Base-by-base conservation (phyloP, 2,888 invertebrate genomes). In the Lasioglossum pauxillum region DNA sequence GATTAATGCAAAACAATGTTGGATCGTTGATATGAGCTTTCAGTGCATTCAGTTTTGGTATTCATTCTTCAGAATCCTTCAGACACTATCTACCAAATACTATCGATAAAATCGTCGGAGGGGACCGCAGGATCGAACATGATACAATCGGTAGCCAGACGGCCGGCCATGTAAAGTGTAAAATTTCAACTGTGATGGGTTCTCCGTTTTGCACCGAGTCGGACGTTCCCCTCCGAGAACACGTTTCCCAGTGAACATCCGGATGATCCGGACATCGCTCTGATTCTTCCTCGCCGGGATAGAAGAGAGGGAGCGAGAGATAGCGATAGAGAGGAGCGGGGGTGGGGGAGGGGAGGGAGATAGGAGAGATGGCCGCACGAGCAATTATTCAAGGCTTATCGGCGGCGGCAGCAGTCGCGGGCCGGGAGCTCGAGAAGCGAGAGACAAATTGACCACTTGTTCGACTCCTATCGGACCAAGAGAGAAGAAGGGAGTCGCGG, bases 101-200 rank as follows among this genome's bases (percentile, higher is more conserved):
- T 53, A 53, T 53, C 53, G n/a, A 53, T 53, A 53, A 10, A 31
- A 5, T 60, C 27, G 23, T 60, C 60, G 53, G 35, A 41, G 60
- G 49, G 75, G 64, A 53, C 19, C 49, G 27, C 64, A 64, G 77
- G 23, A 64, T 78, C 53, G 49, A 35, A 64, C 71, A 44, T 14
- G 57, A 19, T 82, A 57, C 53, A 53, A 78, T 82, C 76, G 85
- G 53, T 77, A 53, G 53, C 69, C 75, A 35, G 27, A 71, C 80
- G 80, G 78, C 75, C 74, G 81, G 72, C 35, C 38, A 69, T 81
- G 86, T 78, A 87, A 86, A 83, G 83, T 84, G 86, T 84, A 86
- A 86, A 80, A 87, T 82, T 77, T 79, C 82, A 81, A 88, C 88
- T 83, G 85, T 82, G 88, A 88, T 87, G 79, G 80, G 80, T 78